Conservation (phyloP, 2,797 vertebrate genomes). For the Lepus oiostolus region DNA sequence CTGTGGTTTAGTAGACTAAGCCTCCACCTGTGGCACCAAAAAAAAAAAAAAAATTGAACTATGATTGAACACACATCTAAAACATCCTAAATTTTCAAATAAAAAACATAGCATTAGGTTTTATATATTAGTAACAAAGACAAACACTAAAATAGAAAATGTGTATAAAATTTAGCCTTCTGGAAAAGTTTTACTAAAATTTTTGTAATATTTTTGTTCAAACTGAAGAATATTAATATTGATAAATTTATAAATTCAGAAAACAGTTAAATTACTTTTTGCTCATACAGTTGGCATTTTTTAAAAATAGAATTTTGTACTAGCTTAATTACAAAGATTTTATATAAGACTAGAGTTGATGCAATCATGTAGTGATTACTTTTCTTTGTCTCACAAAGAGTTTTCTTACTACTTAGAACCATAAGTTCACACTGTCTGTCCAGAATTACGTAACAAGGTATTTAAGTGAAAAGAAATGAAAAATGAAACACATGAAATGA, state of each 20-base stretch:
- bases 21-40: background rate
- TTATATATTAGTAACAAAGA: slow-evolving; percentile 19
- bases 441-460: background rate
- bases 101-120: slow-evolving; percentile 30
- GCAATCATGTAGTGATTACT: background rate
- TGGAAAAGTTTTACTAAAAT: slow-evolving; percentile 52
- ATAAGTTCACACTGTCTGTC: slow-evolving; percentile 26
- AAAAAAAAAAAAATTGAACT: background rate
- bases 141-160: background rate
- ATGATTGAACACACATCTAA: slow-evolving; percentile 43
- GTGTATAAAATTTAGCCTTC: slow-evolving; percentile 42
- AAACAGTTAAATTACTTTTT: slow-evolving; percentile 54
- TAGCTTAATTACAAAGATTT: slow-evolving; percentile 45
- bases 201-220: slow-evolving; percentile 57
- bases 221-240: slow-evolving; percentile 38
- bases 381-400: slow-evolving; percentile 15
- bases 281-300: background rate
- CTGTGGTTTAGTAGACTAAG: too few species aligned
- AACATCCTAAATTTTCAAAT: slow-evolving; percentile 42
- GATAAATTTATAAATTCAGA: slow-evolving; percentile 51
- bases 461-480: slow-evolving; percentile 24
- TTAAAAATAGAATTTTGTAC: slow-evolving; percentile 33
- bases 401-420: slow-evolving; percentile 61
- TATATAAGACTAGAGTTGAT: slow-evolving; percentile 45
- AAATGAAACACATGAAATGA: slow-evolving; percentile 46